Base-by-base conservation (phyloP, 1,140 invertebrate species). In the Gyrodactylus salaris region DNA sequence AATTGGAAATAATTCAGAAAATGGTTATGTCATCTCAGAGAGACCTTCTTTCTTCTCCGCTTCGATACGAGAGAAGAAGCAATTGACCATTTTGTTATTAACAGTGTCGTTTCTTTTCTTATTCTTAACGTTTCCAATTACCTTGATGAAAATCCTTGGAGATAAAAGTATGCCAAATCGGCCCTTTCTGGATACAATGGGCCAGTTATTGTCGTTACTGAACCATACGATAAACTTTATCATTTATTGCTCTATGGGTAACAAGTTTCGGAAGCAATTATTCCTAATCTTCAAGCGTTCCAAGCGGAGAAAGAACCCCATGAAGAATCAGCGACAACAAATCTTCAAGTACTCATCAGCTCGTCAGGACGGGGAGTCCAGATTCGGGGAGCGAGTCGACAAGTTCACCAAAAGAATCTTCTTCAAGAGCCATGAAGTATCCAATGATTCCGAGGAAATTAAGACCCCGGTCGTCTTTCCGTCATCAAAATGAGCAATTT, bases 211-310 rank as follows among this genome's bases (percentile, higher is more conserved):
- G 24, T 24, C 25, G 21, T 26, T 24, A 7, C 26, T 25, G n/a
- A 71, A 71, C 26, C 70, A 71, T 25, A 26, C 70, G 2, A 24
- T 71, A 20, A 71, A 71, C 26, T 71, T 71, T 71, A 24, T 24
- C 26, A 16, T 71, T 16, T 71, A 71, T n/a, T 71, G 70, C 26
- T 21, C 70, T 1, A 71, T 21, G 21, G 70, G 70, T 24, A 71
- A 71, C 25, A 71, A 71, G 25, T 71, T 71, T 71, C n/a, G 70
- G 26, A 25, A 20, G 2, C 25, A 25, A 24, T n/a, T 71, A 25
- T n/a, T n/a, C n/a, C n/a, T n/a, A n/a, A n/a, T n/a, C n/a, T n/a
- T n/a, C n/a, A n/a, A n/a, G n/a, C n/a, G n/a, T n/a, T n/a, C n/a
- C n/a, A n/a, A n/a, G n/a, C n/a, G n/a, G n/a, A n/a, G n/a, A n/a